phyloP scores from a whole-genome alignment of 2,888 invertebrate genomes.

The Eristalinus aeneus region DNA sequence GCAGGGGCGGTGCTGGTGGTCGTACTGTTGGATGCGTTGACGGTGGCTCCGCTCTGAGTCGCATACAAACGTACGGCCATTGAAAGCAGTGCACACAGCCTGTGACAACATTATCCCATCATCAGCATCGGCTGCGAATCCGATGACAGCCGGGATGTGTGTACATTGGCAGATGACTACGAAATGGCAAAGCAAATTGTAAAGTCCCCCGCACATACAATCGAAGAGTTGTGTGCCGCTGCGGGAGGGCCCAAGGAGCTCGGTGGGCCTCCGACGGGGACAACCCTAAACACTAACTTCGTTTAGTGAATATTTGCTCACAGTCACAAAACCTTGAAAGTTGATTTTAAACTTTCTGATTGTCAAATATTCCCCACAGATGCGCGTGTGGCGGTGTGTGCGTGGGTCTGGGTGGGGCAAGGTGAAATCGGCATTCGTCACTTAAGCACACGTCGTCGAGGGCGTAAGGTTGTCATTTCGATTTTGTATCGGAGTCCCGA shows the following conservation, averaged over 20 bases:
- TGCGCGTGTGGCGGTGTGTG: neutral
- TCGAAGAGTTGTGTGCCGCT: constrained; percentile 2
- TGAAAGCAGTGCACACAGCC: constrained; percentile 4
- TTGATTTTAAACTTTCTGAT: constrained; percentile 61
- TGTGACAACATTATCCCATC: constrained; percentile 51
- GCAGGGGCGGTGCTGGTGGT: constrained; percentile 16
- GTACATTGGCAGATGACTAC: constrained; percentile 24
- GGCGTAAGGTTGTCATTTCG: constrained; percentile 28
- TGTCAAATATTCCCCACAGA: constrained; percentile 43
- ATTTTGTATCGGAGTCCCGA: neutral
- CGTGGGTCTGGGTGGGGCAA: neutral
- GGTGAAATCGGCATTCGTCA: neutral
- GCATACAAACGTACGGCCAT: constrained; percentile 6
- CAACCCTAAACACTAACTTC: constrained; percentile 48
- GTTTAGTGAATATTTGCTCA: constrained; percentile 51
- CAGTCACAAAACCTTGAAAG: constrained; percentile 49
- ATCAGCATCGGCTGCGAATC: constrained; percentile 40
- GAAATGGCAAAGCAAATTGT: constrained; percentile 55
- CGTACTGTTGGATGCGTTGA: neutral
- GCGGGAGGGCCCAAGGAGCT: constrained; percentile 1
- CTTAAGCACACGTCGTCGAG: neutral
- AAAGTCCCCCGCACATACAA: constrained; percentile 28
- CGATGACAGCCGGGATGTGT: constrained; percentile 29
- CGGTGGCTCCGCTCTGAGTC: neutral
- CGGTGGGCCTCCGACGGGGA: constrained; percentile 27